phyloP scores from a whole-genome alignment of 2,113 vertebrate genomes.

The Pelobates fuscus region DNA sequence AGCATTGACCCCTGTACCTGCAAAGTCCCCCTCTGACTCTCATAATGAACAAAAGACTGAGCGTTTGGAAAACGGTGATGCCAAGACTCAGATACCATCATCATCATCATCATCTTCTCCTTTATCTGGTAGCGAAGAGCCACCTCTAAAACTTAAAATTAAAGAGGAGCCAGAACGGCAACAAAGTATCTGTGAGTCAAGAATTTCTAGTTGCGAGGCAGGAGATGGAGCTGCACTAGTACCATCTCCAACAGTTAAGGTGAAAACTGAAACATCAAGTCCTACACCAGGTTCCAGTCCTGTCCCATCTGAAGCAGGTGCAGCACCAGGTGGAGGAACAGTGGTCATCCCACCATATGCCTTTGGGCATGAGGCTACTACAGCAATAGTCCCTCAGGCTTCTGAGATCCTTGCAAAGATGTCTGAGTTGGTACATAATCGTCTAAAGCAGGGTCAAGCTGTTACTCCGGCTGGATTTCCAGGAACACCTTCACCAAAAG shows the following conservation, averaged over 20 bases:
- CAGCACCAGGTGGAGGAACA: conserved; percentile 70
- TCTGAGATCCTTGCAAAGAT: conserved; percentile 96
- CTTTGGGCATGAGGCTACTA: conserved; percentile 77
- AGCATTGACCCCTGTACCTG: conserved; percentile 54
- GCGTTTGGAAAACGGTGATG: conserved; percentile 67
- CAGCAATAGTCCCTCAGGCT: conserved; percentile 83
- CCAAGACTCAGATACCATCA: conserved; percentile 60
- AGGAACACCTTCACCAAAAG: conserved; percentile 72
- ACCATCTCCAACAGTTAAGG: conserved; percentile 67
- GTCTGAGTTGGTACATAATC: conserved; percentile 95
- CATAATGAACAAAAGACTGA: conserved; percentile 56
- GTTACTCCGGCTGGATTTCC: conserved; percentile 61
- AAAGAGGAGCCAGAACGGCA: conserved; percentile 76
- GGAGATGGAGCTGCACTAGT: conserved; percentile 71
- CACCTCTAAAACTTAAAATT: conserved; percentile 56
- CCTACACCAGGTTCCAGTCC: conserved; percentile 90
- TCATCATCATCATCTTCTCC: conserved; percentile 45
- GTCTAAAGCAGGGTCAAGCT: conserved; percentile 84
- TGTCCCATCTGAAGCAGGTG: conserved; percentile 70
- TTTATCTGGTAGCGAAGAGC: conserved; percentile 41
- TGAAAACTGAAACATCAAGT: conserved; percentile 86
- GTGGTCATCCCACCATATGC: conserved; percentile 86
- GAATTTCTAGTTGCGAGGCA: conserved; percentile 52
- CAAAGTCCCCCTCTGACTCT: conserved; percentile 55
- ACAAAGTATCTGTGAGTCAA: background rate